These are phyloP conservation scores for Nyctibius bracteatus DNA, from an alignment of 2,113 vertebrate genomes.

Conservation along the genomic window DNA sequence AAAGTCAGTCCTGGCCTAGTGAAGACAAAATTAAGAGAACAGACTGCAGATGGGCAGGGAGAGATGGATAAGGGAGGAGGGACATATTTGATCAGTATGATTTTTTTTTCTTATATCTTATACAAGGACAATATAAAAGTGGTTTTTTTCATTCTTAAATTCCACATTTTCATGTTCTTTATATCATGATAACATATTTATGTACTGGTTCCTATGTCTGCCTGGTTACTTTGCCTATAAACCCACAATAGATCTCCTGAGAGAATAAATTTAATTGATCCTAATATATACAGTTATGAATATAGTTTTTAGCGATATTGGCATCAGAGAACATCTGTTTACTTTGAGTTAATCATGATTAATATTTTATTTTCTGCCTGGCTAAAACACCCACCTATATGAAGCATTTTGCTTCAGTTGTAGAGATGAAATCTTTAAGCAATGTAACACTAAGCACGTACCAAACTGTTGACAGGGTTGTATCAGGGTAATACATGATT, in stretches of 20 bases:
- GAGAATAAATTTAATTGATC: not conserved
- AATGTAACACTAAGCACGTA: not conserved
- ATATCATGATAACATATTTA: not conserved
- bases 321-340: conserved; percentile 1
- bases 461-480: not conserved
- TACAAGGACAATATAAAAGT: not conserved
- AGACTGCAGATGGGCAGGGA: not conserved
- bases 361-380: conserved; percentile 16
- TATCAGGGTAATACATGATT: not conserved
- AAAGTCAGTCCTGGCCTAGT: not conserved
- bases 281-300: not conserved
- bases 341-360: conserved; percentile 16
- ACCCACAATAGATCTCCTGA: not conserved
- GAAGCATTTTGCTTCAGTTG: not conserved
- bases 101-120: not conserved
- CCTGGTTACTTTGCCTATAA: not conserved
- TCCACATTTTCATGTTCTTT: not conserved
- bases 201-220: not conserved
- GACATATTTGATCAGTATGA: not conserved
- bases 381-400: conserved; percentile 16
- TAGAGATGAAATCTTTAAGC: not conserved
- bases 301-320: not conserved
- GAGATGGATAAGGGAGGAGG: not conserved
- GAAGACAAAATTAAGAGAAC: not conserved
- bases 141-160: not conserved